Evolutionary conservation across 2,113 vertebrate genomes (phyloP), one percentile per base, ranked within the genome.

Genomic region (Neogale vison): DNA sequence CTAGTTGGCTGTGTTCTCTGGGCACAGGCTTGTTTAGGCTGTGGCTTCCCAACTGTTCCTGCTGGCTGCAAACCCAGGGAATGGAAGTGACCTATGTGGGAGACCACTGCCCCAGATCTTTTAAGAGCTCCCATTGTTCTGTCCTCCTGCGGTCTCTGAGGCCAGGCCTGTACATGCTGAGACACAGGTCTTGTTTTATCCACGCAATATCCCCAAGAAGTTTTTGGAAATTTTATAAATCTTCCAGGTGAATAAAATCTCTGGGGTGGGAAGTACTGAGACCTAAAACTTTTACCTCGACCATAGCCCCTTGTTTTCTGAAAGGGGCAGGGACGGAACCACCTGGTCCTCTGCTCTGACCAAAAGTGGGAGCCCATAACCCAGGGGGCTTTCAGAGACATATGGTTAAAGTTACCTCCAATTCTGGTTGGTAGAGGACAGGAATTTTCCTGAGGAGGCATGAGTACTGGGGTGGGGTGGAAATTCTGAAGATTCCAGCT

Each of bases 241-340:
- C 61, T 93, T 93, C 52, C 39, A 59, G 26, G 57, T 34, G 93
- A 81, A 86, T 84, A 77, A 97, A 92, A 96, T 84, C 74, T 96
- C 83, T 74, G 97, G 26, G 97, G 93, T 61, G 81, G 93, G 69
- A 91, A 93, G 34, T 52, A 84, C 1, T 71, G 74, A 83, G 63
- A 15, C 67, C 79, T 74, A 72, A 92, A 95, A 87, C 2, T 31
- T 81, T 55, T 87, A 12, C 74, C 42, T 93, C 1, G 86, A 29
- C 21, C 45, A 17, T 31, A 57, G 59, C 2, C 7, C 29, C 50
- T 50, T 90, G 36, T 52, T 63, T 92, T 95, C 50, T 77, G 92
- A 93, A 97, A 94, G 4, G 83, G 45, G 4, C 59, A 87, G 72
- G 87, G 79, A 80, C 0, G 14, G 50, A 96, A 77, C 79, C 86